phyloP scores from a whole-genome alignment of 2,888 invertebrate genomes.

The Eutolmus rufibarbis region DNA sequence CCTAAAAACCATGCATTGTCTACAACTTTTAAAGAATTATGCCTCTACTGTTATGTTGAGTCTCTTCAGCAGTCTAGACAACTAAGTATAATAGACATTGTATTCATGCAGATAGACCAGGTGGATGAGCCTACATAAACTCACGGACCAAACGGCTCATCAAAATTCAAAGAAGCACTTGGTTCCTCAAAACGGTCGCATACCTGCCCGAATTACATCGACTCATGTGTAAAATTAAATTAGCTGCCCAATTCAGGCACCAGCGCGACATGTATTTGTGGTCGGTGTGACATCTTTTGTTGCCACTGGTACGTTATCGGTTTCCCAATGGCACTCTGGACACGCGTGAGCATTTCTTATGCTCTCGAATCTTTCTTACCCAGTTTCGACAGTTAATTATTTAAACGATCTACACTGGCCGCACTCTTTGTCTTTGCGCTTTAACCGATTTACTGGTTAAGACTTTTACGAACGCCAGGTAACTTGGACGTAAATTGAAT shows the following conservation, averaged over 20 bases:
- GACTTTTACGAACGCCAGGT: not conserved
- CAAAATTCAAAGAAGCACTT: not conserved
- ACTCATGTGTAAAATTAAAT: not conserved
- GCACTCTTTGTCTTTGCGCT: not conserved
- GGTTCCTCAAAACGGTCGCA: not conserved
- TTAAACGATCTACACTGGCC: not conserved
- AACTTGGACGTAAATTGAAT: constrained; percentile 42
- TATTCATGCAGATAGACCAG: not conserved
- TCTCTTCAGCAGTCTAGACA: not conserved
- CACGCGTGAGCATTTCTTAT: not conserved
- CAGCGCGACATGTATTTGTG: not conserved
- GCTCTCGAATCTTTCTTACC: not conserved
- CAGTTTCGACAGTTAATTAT: not conserved
- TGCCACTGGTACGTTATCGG: not conserved
- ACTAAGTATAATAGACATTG: not conserved
- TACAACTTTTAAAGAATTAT: not conserved
- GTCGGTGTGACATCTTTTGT: not conserved
- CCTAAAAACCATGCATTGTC: not conserved
- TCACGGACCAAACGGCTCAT: not conserved
- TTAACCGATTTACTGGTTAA: not conserved
- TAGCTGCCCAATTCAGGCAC: not conserved
- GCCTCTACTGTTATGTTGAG: not conserved
- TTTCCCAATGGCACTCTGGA: not conserved
- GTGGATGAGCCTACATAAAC: not conserved
- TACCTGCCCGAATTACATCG: not conserved